Base-by-base conservation (phyloP, 2,888 invertebrate species). In the Dichetophora obliterata region DNA sequence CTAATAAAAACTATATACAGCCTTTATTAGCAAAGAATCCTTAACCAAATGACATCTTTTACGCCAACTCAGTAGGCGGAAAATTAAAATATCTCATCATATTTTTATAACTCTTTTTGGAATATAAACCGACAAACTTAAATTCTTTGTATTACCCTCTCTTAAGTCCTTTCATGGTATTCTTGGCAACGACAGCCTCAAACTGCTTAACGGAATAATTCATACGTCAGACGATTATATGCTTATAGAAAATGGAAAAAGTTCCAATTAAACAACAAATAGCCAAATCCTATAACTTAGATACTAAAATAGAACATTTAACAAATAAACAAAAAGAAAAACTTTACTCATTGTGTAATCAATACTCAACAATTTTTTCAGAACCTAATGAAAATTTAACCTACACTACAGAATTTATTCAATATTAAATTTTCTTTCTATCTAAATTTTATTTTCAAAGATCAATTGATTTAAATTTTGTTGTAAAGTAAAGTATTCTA, bases 41-140 rank as follows among this genome's bases (percentile, higher is more conserved):
- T 31, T 5, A 31, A 31, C 31, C 31, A 31, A 31, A 31, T 31
- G 31, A 31, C 31, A 31, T 31, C 5, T 31, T 31, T 31, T 31
- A 31, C 31, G 31, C 31, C 65, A 19, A 65, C n/a, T 27, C 24
- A 34, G 31, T 31, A 31, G 31, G 34, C 14, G 34, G 34, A 27
- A 37, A 65, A 65, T 65, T 27, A 34, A 65, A 34, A 65, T 65
- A 9, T 14, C 65, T 8, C 34, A 65, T n/a, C 65, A 65, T 65
- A 65, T 31, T 19, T 27, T 65, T 19, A 8, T 31, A 65, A 65
- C 22, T 16, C 24, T 65, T 27, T 65, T 65, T 37, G 34, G 37
- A 34, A 19, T 27, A 65, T 16, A 31, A 8, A 65, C 22, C 9
- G 22, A 37, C 19, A 22, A 22, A 5, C n/a, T 65, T 34, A 65